These are phyloP conservation scores for Acrossocheilus wenchowensis DNA, from an alignment of 2,797 vertebrate species.

Conservation along the genomic window DNA sequence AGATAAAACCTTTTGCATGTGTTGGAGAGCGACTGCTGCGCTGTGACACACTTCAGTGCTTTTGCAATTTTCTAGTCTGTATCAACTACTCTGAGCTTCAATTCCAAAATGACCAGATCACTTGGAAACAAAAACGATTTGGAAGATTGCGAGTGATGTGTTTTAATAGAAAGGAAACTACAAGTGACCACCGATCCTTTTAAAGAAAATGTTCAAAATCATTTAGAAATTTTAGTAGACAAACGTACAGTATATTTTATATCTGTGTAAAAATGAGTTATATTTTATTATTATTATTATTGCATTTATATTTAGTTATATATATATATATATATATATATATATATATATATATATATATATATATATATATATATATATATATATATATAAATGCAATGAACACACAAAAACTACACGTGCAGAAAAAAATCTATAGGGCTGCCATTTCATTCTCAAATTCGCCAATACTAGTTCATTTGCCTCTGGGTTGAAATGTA, in stretches of 20 bases:
- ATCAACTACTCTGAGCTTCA: slow-evolving; percentile 49
- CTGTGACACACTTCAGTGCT: slow-evolving; percentile 66
- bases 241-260: background rate
- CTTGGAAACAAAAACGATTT: slow-evolving; percentile 44
- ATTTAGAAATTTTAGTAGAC: background rate
- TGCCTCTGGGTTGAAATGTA: background rate
- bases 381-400: background rate
- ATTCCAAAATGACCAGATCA: slow-evolving; percentile 63
- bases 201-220: background rate
- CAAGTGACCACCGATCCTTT: background rate
- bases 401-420: background rate
- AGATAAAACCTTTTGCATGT: slow-evolving; percentile 58
- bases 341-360: background rate
- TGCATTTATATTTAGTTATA: background rate
- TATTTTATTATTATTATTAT: background rate
- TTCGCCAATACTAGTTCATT: background rate
- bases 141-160: slow-evolving; percentile 68
- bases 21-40: slow-evolving; percentile 65
- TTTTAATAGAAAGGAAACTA: background rate
- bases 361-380: background rate
- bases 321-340: background rate
- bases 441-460: background rate
- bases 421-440: background rate
- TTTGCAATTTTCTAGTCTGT: slow-evolving; percentile 65
- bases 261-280: background rate